Percentiles rank a stretch among this genome's conserved stretches.
Conservation (phyloP, 2,797 vertebrate species). For the Heterohyrax brucei region DNA sequence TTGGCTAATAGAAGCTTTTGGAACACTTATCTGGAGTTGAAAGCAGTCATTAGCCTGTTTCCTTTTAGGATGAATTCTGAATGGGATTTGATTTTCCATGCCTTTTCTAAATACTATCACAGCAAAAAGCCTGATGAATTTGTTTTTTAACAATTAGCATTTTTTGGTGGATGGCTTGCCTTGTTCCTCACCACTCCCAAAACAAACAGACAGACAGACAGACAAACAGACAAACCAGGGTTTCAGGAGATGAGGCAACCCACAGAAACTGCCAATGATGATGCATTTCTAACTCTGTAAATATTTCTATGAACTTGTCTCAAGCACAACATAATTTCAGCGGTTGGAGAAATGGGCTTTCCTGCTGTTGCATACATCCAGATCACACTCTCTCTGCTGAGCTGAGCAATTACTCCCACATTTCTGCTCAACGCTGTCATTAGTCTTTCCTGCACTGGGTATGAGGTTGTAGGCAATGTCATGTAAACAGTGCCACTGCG, state of each 20-base stretch:
- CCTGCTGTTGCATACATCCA: constrained; percentile 40
- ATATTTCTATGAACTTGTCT: constrained; percentile 79
- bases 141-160: neutral
- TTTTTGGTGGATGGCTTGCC: constrained; percentile 33
- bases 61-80: constrained; percentile 13
- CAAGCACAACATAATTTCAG: constrained; percentile 67
- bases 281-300: constrained; percentile 76
- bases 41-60: neutral
- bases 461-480: constrained; percentile 35
- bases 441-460: constrained; percentile 66
- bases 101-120: constrained; percentile 1
- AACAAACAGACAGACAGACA: neutral
- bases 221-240: constrained; percentile 8
- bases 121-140: neutral
- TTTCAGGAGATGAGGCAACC: constrained; percentile 81
- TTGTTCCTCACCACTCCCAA: neutral
- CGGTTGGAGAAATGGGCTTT: constrained; percentile 74
- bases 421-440: constrained; percentile 45
- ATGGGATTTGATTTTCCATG: neutral
- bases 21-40: neutral
- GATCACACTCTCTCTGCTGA: constrained; percentile 58
- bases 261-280: constrained; percentile 72
- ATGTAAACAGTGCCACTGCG: constrained; percentile 59
- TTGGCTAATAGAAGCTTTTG: neutral
- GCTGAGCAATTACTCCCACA: constrained; percentile 71